Evolutionary conservation across 2,888 invertebrate genomes (phyloP).

Genomic region (Cylindroiulus punctatus): DNA sequence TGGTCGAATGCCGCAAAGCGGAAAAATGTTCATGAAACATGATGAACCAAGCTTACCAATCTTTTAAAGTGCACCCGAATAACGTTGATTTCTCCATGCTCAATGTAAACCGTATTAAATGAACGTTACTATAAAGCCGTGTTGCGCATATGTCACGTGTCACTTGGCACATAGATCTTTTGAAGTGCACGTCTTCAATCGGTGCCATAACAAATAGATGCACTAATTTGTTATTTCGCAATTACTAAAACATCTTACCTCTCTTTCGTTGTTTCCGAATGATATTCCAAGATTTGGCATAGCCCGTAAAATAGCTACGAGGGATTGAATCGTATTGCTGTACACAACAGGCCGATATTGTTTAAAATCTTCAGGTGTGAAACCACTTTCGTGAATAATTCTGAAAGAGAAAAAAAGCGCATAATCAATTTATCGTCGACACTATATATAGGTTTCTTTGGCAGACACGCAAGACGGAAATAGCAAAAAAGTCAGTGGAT

Average conservation of each 20-base stretch:
- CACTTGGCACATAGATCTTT: too few species aligned
- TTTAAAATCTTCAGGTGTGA: slow-evolving; percentile 87
- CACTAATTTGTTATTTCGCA: too few species aligned
- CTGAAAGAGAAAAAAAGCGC: slow-evolving; percentile 61
- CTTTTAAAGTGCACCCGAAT: too few species aligned
- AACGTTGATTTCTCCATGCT: too few species aligned
- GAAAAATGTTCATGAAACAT: too few species aligned
- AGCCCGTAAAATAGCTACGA: slow-evolving; percentile 89
- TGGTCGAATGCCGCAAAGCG: too few species aligned
- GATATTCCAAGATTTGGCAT: slow-evolving; percentile 89
- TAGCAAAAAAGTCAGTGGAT: background rate
- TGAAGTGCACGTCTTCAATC: too few species aligned
- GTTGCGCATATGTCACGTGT: too few species aligned
- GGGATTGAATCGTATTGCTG: slow-evolving; percentile 85
- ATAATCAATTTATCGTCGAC: background rate
- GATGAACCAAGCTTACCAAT: too few species aligned
- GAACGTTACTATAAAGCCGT: too few species aligned
- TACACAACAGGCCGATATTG: slow-evolving; percentile 90
- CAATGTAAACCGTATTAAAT: too few species aligned
- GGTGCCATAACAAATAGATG: too few species aligned
- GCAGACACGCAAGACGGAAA: background rate
- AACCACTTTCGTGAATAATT: slow-evolving; percentile 93
- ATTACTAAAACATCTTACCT: slow-evolving; percentile 69
- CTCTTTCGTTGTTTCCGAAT: slow-evolving; percentile 80
- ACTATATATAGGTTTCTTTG: background rate